Percentiles rank a stretch among this genome's conserved stretches.
Evolutionary conservation across 2,888 invertebrate genomes (phyloP).

Genomic region (Rotaria sp.): DNA sequence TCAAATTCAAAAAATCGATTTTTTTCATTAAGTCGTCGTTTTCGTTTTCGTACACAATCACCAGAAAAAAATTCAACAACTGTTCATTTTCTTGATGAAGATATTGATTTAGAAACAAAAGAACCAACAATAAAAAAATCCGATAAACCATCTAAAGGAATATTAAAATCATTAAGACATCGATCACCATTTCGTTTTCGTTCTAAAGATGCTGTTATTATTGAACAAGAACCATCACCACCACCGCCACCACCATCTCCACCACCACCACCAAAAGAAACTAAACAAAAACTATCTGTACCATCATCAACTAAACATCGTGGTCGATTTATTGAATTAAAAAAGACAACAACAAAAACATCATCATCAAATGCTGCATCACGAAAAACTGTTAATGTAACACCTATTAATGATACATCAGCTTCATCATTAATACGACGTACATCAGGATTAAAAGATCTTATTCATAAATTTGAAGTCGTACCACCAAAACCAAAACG

Average conservation of each 20-base stretch:
- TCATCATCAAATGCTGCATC: not conserved
- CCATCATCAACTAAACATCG: not conserved
- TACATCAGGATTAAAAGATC: conserved; percentile 6
- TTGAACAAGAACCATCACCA: not conserved
- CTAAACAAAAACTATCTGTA: not conserved
- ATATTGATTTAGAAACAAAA: conserved; percentile 17
- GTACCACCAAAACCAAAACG: conserved; percentile 18
- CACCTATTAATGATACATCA: not conserved
- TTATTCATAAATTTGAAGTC: not conserved
- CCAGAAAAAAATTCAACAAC: not conserved
- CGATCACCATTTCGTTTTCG: conserved; percentile 30
- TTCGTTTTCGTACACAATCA: conserved; percentile 22
- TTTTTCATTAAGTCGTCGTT: conserved; percentile 23
- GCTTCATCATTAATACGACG: not conserved
- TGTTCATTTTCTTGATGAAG: conserved; percentile 29
- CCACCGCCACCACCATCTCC: not conserved
- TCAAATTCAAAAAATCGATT: not conserved
- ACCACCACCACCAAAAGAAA: not conserved
- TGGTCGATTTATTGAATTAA: conserved; percentile 19
- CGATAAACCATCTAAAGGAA: conserved; percentile 23
- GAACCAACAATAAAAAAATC: not conserved
- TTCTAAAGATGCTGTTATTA: not conserved
- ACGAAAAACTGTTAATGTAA: not conserved
- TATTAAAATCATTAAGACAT: conserved; percentile 16
- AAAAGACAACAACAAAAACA: not conserved